These are phyloP conservation scores for Nothoprocta pentlandii DNA, from an alignment of 2,113 vertebrate genomes.

Conservation along the genomic window DNA sequence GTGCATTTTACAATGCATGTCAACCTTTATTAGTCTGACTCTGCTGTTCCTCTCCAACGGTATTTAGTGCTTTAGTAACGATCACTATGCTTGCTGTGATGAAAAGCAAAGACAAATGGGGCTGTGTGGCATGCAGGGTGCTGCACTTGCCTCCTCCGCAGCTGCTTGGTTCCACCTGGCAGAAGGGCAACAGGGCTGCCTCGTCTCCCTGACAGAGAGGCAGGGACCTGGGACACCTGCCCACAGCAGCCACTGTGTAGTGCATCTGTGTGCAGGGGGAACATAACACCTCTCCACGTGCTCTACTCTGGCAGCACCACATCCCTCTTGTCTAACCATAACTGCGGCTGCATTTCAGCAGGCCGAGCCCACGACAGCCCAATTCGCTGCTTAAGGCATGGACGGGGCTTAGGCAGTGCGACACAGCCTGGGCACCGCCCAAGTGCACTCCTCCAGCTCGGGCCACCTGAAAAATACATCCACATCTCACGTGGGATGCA, in stretches of 20 bases:
- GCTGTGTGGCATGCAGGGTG: constrained; percentile 54
- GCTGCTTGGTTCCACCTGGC: constrained; percentile 65
- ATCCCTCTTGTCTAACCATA: not conserved
- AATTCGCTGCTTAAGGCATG: not conserved
- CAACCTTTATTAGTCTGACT: constrained; percentile 66
- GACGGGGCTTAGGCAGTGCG: no score
- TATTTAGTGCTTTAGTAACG: constrained; percentile 46
- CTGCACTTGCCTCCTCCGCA: constrained; percentile 50
- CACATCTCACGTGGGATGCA: not conserved
- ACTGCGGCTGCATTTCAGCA: accelerated
- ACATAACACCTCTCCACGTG: not conserved
- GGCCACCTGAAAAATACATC: not conserved
- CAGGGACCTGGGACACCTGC: not conserved
- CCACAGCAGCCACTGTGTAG: not conserved
- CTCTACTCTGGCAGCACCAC: not conserved
- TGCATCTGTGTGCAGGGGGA: not conserved
- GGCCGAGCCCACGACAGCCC: accelerated
- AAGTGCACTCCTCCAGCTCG: no score
- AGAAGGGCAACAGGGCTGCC: constrained; percentile 46
- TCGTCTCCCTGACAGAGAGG: not conserved
- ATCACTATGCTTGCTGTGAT: constrained; percentile 70
- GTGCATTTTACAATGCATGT: not conserved
- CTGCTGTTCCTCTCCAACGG: constrained; percentile 31
- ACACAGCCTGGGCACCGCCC: not conserved
- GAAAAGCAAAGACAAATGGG: constrained; percentile 80